Evolutionary conservation across 2,113 vertebrate species (phyloP).

Genomic region (Xenopus borealis): DNA sequence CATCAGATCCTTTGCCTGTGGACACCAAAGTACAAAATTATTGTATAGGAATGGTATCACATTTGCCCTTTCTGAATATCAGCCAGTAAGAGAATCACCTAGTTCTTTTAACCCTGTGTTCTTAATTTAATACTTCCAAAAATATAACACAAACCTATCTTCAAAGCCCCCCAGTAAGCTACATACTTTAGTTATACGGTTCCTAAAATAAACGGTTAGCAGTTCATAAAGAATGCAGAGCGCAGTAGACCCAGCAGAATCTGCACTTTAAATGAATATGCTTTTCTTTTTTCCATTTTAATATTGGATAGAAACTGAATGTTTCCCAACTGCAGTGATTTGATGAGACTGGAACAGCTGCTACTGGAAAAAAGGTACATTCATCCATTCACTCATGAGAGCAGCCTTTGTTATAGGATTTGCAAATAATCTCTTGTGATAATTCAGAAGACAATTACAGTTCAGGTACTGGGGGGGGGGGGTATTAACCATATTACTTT

Average conservation of each 20-base stretch:
- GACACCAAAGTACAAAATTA: too few species aligned
- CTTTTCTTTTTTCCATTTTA: neutral
- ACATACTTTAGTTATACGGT: too few species aligned
- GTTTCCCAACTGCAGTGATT: conserved; percentile 8
- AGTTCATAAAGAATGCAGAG: too few species aligned
- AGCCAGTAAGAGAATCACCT: too few species aligned
- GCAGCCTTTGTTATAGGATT: conserved; percentile 19
- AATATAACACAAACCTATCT: too few species aligned
- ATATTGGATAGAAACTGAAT: neutral
- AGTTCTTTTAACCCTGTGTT: too few species aligned
- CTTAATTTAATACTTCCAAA: too few species aligned
- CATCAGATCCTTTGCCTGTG: too few species aligned
- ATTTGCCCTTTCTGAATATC: too few species aligned
- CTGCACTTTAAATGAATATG: neutral
- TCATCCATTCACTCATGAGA: conserved; percentile 28
- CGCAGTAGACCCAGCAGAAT: neutral
- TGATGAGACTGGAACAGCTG: conserved; percentile 22
- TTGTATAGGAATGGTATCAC: too few species aligned
- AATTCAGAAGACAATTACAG: neutral
- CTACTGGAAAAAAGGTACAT: conserved; percentile 1
- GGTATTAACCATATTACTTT: neutral
- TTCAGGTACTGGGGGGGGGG: neutral
- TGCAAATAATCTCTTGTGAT: conserved; percentile 24
- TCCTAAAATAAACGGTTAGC: too few species aligned
- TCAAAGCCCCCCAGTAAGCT: too few species aligned